Base-by-base conservation (phyloP, 2,888 invertebrate species). In the Frankliniella fusca region DNA sequence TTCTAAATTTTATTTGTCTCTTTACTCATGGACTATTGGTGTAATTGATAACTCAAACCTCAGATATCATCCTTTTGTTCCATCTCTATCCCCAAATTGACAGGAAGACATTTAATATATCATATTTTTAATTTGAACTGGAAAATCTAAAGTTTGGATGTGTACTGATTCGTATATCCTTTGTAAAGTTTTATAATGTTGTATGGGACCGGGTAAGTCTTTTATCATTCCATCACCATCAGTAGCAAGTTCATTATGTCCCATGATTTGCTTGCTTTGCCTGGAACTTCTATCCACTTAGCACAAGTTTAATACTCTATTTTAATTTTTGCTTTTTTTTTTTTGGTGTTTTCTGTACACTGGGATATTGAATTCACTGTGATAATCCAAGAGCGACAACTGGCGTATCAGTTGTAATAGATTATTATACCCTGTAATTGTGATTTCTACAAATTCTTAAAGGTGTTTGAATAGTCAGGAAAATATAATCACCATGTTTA, bases 141-240 rank as follows among this genome's bases (percentile, higher is more conserved):
- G 38, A 2, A 38, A 38, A 38, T 38, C 38, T 38, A 38, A 38
- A 11, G 61, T 61, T 61, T 18, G 61, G 11, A 15, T 61, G 61
- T 61, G 61, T 61, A 61, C n/a, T 61, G n/a, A 18, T 61, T 7
- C 61, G 5, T n/a, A 61, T 61, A 18, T 61, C 61, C 0, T 18
- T 0, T 61, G n/a, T 18, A 61, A 61, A 61, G 61, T 5, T n/a
- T 61, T 5, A 61, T 27, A 27, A 76, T 76, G 23, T 76, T 27
- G 27, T 76, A 23, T 76, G 70, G 70, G 70, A 76, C 70, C 70
- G 27, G 70, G 23, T 27, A 76, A 76, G 23, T 76, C 70, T 76
- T 27, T 12, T 23, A 8, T 23, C 70, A 76, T 76, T 76, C 70
- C 70, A 76, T 76, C 70, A 76, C 27, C 27, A 76, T 76, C 70